Evolutionary conservation across 2,888 invertebrate species (phyloP).

Genomic region (Nomada flava): DNA sequence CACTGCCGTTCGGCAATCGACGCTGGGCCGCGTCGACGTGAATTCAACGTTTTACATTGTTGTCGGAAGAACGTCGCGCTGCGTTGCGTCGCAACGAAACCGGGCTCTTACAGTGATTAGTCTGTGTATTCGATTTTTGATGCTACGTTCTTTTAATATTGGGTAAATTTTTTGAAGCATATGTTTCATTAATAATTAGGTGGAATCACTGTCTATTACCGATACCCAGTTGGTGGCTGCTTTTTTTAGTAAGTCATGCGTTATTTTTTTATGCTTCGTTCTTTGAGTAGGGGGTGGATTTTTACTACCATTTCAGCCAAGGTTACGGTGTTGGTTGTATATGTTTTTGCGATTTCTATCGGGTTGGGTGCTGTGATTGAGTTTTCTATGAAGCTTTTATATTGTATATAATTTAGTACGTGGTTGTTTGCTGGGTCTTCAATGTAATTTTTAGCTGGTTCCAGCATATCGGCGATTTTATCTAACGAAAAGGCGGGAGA

Average conservation of each 20-base stretch:
- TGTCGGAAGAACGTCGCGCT: too few species aligned
- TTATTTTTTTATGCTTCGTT: neutral
- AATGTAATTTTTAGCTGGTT: slow-evolving; percentile 3
- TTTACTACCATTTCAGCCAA: neutral
- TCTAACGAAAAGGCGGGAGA: neutral
- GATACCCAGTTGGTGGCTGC: neutral
- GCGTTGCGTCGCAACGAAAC: too few species aligned
- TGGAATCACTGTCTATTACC: neutral
- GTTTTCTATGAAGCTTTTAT: slow-evolving; percentile 6
- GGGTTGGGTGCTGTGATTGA: neutral
- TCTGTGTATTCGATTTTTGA: too few species aligned
- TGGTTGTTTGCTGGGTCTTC: neutral
- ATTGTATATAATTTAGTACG: neutral
- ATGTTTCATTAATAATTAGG: neutral
- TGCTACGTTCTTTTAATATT: too few species aligned
- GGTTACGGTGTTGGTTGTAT: neutral
- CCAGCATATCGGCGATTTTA: neutral
- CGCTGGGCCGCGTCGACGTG: too few species aligned
- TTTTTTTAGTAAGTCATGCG: neutral
- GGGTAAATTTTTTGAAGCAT: neutral
- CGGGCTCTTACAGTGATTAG: too few species aligned
- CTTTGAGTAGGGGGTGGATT: neutral
- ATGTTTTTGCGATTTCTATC: neutral
- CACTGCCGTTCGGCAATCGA: too few species aligned
- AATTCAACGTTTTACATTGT: too few species aligned